Percentiles rank a stretch among this genome's conserved stretches.
These are phyloP conservation scores for Drosophila ironensis DNA, from an alignment of 1,140 invertebrate species.

Conservation along the genomic window DNA sequence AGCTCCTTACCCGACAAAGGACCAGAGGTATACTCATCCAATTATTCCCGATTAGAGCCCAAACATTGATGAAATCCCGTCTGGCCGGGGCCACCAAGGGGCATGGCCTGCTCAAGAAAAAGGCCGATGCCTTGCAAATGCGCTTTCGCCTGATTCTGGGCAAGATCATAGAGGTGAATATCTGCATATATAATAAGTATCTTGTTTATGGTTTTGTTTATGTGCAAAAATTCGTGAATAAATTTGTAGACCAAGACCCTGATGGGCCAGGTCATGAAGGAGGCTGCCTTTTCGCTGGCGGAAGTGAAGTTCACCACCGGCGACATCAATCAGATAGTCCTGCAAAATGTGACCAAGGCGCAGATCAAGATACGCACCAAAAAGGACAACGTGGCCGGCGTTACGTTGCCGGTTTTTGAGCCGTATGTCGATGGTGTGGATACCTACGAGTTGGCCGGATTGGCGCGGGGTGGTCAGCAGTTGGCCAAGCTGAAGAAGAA, in stretches of 20 bases:
- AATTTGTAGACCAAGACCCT: slow-evolving; percentile 90
- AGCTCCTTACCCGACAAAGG: background rate
- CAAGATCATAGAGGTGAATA: slow-evolving; percentile 97
- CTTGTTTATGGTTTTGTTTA: slow-evolving; percentile 2
- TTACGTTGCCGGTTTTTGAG: slow-evolving; percentile 97
- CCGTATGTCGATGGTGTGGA: slow-evolving; percentile 97
- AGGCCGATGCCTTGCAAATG: slow-evolving; percentile 99
- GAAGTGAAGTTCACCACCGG: slow-evolving; percentile 99
- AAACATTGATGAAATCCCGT: slow-evolving; percentile 93
- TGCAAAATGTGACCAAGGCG: slow-evolving; percentile 99
- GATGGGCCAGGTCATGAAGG: slow-evolving; percentile 99
- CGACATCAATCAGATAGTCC: slow-evolving; percentile 98
- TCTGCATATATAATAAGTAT: background rate
- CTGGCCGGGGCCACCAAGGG: slow-evolving; percentile 98
- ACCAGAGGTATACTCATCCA: background rate
- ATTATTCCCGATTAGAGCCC: slow-evolving; percentile 83
- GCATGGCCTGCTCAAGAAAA: slow-evolving; percentile 99
- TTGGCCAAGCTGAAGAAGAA: slow-evolving; percentile 97
- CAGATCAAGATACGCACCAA: slow-evolving; percentile 99
- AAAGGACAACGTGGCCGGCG: slow-evolving; percentile 99
- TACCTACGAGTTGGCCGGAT: slow-evolving; percentile 95
- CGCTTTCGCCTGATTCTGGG: slow-evolving; percentile 97
- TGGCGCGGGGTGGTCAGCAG: slow-evolving; percentile 97
- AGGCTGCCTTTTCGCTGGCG: slow-evolving; percentile 98
- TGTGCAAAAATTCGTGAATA: slow-evolving; percentile 89